Evolutionary conservation across 2,797 vertebrate genomes (phyloP), one percentile per base, ranked within the genome.

Genomic region (Rallus crepitans): DNA sequence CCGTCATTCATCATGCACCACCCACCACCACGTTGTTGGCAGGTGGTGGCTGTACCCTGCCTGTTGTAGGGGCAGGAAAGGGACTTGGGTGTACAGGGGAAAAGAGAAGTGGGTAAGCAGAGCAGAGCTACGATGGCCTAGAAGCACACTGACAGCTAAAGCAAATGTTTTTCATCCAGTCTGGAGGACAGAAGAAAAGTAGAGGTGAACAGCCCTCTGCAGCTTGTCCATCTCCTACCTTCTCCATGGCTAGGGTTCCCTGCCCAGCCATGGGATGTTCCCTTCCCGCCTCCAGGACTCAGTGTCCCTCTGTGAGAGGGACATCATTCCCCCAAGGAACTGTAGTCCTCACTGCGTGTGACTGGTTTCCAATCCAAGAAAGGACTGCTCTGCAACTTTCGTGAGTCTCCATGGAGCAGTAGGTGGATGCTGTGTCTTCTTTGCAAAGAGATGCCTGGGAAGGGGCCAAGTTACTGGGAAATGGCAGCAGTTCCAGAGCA

Each of bases 341-440:
- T 72, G 66, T 72, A 65, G 25, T 39, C 47, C 45, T 80, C 53
- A 30, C 24, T 68, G 68, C 24, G 8, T 82, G n/a, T 53, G 40
- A 21, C 20, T 0, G 0, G 17, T 60, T 35, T 78, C 52, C 82
- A 14, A 9, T 40, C 35, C 3, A 1, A n/a, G 50, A 60, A 87
- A 48, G 16, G 25, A 59, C 1, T 61, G 53, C 15, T 60, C 20
- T 50, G 31, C 4, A 37, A 28, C 10, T 55, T 83, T 47, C 0
- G 0, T 12, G 37, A 25, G 15, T 48, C 47, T 53, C 4, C 1
- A 14, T 2, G 39, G n/a, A 91, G 31, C 39, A 42, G 19, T 20
- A 53, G 25, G 37, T 55, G 69, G 52, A 57, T 20, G 20, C 12
- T 47, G 40, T 47, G 42, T 6, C 20, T 90, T 39, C 39, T 91